Evolutionary conservation across 2,797 vertebrate genomes (phyloP), one percentile per base, ranked within the genome.

Genomic region (Semaprochilodus insignis): DNA sequence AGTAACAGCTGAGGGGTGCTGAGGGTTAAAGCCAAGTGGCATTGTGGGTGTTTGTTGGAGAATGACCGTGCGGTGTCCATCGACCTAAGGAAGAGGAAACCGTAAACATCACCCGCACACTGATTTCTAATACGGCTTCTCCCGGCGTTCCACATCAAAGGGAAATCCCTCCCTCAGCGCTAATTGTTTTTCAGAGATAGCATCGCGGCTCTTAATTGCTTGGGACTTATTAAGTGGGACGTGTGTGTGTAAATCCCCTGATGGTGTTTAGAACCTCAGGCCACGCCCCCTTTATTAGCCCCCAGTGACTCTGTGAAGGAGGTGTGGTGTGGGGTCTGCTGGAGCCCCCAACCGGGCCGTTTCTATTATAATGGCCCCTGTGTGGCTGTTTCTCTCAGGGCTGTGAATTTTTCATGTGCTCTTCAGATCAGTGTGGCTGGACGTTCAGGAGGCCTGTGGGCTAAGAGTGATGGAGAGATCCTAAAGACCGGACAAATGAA

Each of bases 401-500:
- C 59, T 66, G 84, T 91, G 85, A 91, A 91, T 93, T 86, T 92
- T 92, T 92, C 74, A 91, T 90, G 90, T 65, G 23, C 54, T 78
- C 79, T 88, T 90, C 87, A 86, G 88, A 72, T 34, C 77, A 3
- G 6, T 0, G 19, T 16, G 34, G 3, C 65, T 67, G 85, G 74
- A 5, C 59, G 59, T 84, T 89, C 86, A 69, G 78, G 87, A 89
- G 87, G 85, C 57, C n/a, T 80, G 79, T 89, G 90, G 84, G 86
- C 85, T 81, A 19, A 83, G 19, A 83, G 67, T 74, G 71, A 85
- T 81, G 83, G 75, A 82, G 84, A 82, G 88, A 87, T 86, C 70
- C 88, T 92, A 91, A 92, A 91, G 85, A 91, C 91, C 62, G 16
- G 77, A 83, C 89, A 77, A 80, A 72, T 71, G 44, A 67, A 73